Conservation (phyloP, 2,113 vertebrate genomes). For the Neomonachus schauinslandi region DNA sequence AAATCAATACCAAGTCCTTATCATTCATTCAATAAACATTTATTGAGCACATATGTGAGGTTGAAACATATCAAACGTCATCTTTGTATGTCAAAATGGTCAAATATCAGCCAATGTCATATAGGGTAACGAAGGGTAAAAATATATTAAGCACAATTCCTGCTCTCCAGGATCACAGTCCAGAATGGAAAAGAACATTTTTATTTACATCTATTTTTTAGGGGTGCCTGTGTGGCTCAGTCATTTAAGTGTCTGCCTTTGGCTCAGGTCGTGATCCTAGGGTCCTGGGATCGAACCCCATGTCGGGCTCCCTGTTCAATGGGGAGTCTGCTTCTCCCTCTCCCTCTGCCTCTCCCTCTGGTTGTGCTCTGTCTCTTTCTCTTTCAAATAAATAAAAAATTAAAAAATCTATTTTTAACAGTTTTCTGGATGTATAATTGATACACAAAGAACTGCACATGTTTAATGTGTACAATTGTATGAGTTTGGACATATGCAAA, state of each 20-base stretch:
- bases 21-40: not conserved
- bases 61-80: not conserved
- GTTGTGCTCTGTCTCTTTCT: too few species aligned
- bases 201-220: not conserved
- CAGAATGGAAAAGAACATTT: not conserved
- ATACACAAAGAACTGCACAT: not conserved
- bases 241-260: too few species aligned
- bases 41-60: not conserved
- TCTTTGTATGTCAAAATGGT: not conserved
- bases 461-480: not conserved
- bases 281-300: too few species aligned
- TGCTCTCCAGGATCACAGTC: not conserved
- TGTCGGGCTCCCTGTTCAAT: too few species aligned
- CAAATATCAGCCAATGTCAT: not conserved
- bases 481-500: not conserved
- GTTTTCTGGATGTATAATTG: not conserved
- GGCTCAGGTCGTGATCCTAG: too few species aligned
- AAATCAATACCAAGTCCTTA: conserved; percentile 26
- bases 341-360: too few species aligned
- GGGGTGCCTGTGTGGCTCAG: too few species aligned
- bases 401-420: not conserved
- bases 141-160: not conserved
- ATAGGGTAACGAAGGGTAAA: not conserved
- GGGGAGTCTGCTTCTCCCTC: too few species aligned
- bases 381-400: too few species aligned